Conservation (phyloP, 2,113 vertebrate species). For the Tupaia chinensis region DNA sequence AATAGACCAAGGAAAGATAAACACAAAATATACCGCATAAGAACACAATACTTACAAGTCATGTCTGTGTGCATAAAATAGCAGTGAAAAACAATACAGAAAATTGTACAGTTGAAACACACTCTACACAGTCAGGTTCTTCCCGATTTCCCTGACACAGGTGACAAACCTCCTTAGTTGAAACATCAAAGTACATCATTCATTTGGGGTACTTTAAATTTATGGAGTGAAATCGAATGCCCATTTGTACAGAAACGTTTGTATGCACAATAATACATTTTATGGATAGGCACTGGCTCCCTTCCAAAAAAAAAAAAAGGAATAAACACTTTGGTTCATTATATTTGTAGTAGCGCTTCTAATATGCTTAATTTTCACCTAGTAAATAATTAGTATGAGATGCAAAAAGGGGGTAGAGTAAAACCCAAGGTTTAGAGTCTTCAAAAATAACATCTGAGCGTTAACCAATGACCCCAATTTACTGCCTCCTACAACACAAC, state of each 20-base stretch:
- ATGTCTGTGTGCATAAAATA: slow-evolving; percentile 83
- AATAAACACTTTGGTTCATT: background rate
- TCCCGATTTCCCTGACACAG: slow-evolving; percentile 52
- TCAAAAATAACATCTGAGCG: slow-evolving; percentile 69
- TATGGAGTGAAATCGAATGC: slow-evolving; percentile 67
- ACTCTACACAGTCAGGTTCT: slow-evolving; percentile 63
- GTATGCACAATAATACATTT: slow-evolving; percentile 58
- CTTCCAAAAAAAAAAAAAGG: slow-evolving; percentile 58
- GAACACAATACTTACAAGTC: slow-evolving; percentile 82
- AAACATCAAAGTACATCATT: slow-evolving; percentile 59
- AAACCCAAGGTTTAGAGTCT: slow-evolving; percentile 62
- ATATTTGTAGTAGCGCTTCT: slow-evolving; percentile 48
- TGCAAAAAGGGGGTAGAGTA: slow-evolving; percentile 46
- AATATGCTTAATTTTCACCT: slow-evolving; percentile 39
- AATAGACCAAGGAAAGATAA: slow-evolving; percentile 74
- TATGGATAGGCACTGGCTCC: slow-evolving; percentile 57
- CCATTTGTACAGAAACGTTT: slow-evolving; percentile 26
- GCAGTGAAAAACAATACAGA: slow-evolving; percentile 73
- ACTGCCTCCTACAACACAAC: slow-evolving; percentile 81
- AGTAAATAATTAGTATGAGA: slow-evolving; percentile 65
- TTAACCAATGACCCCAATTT: slow-evolving; percentile 75
- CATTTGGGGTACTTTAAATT: slow-evolving; percentile 52
- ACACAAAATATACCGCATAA: slow-evolving; percentile 61
- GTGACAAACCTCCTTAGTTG: slow-evolving; percentile 60
- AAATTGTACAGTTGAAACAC: slow-evolving; percentile 75